These are phyloP conservation scores for Gymnocypris eckloni DNA, from an alignment of 2,797 vertebrate species.

Conservation along the genomic window DNA sequence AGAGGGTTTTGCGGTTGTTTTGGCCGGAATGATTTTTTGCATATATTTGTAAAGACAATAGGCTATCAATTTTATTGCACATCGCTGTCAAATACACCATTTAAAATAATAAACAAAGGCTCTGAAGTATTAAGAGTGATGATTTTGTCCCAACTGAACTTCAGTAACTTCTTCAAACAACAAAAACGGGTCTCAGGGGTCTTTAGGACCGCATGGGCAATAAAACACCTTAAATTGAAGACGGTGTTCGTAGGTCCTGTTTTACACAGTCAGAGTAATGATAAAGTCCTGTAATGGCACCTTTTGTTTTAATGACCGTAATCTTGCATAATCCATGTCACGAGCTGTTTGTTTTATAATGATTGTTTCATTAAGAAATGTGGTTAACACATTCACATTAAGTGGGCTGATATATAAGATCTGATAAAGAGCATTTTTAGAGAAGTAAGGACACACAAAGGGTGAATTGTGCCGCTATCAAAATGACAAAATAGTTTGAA, in stretches of 20 bases:
- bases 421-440: not conserved
- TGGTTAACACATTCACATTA: not conserved
- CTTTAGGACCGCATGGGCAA: conserved; percentile 15
- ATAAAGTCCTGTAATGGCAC: not conserved
- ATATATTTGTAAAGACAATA: not conserved
- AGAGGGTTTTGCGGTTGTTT: not conserved
- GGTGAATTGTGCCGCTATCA: not conserved
- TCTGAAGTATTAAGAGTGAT: not conserved
- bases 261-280: not conserved
- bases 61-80: not conserved
- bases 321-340: not conserved
- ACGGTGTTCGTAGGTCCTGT: not conserved
- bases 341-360: not conserved
- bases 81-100: not conserved
- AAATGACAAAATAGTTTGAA: not conserved
- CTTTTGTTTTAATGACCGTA: not conserved
- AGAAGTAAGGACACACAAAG: not conserved
- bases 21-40: not conserved
- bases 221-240: conserved; percentile 6
- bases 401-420: not conserved
- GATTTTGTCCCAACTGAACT: not conserved
- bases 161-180: not conserved
- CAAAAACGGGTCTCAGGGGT: not conserved
- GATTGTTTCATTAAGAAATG: not conserved
- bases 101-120: not conserved